Conservation (phyloP, 2,113 vertebrate genomes). For the Hymenochirus boettgeri region DNA sequence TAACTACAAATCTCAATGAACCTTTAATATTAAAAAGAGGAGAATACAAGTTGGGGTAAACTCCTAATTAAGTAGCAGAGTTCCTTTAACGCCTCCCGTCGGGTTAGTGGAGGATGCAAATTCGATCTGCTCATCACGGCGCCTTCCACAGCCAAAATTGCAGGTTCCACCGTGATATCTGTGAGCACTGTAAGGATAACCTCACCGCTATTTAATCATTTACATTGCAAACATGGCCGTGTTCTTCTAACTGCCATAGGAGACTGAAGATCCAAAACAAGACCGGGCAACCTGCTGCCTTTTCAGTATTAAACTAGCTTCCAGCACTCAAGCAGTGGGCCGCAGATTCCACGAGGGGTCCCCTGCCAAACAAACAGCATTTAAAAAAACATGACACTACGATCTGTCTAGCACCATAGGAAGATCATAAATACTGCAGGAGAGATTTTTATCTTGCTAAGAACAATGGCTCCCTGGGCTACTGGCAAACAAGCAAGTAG, state of each 20-base stretch:
- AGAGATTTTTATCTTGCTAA: constrained; percentile 26
- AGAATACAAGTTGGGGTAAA: not conserved
- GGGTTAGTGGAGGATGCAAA: no score
- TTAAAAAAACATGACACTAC: constrained; percentile 34
- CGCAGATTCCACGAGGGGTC: not conserved
- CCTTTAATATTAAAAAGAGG: not conserved
- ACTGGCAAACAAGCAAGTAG: constrained; percentile 13
- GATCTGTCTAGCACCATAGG: constrained; percentile 25
- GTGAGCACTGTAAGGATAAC: no score
- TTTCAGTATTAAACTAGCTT: constrained; percentile 15
- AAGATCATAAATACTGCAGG: constrained; percentile 33
- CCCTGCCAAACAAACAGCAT: constrained; percentile 26
- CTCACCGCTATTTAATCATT: no score
- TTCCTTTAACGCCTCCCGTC: no score
- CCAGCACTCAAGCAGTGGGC: no score
- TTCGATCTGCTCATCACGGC: no score
- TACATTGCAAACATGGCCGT: no score
- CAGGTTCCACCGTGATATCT: no score
- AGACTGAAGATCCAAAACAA: not conserved
- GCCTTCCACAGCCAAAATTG: no score
- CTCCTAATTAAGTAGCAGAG: no score
- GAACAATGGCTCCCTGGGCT: constrained; percentile 37
- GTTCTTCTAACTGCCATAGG: no score
- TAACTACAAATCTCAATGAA: not conserved
- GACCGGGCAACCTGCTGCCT: not conserved